Evolutionary conservation across 2,888 invertebrate species (phyloP), one percentile per base, ranked within the genome.

Genomic region (Gari tellinella): DNA sequence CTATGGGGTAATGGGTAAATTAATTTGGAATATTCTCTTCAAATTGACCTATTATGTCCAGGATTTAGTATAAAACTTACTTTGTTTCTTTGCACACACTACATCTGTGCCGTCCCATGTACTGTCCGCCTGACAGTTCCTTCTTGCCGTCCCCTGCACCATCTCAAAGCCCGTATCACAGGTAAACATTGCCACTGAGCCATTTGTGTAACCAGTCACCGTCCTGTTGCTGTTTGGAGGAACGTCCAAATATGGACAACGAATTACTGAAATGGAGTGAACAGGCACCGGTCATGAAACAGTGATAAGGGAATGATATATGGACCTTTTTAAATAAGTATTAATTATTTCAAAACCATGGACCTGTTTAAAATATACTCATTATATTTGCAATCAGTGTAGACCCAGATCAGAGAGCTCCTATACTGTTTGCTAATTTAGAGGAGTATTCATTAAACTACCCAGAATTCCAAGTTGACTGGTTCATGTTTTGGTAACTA

Each of bases 141-240:
- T 72, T 19, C 43, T 51, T 8, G 56, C 3, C 17, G 48, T 55
- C 8, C 76, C 72, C 21, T 48, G 51, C 4, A 77, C 53, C 31
- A 80, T 53, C 17, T 57, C 49, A 63, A 61, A 85, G 1, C 77
- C 80, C 4, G 53, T 45, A 40, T 83, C 25, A 68, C 89, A 89
- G 53, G 75, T 75, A 55, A 86, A 86, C 3, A 52, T 74, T 15
- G 81, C 84, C 1, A 56, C 72, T 15, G 79, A 72, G 1, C 83
- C 85, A 3, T 74, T 78, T 3, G 75, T 61, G 41, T 82, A 67
- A 1, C 86, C 84, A 38, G 55, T 68, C 5, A 82, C 67, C 2
- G 72, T 82, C 51, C 72, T 73, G 70, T 84, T 86, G 7, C 87
- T 86, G 73, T 88, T 85, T 25, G 65, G 62, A 62, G 31, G 85